Evolutionary conservation across 2,113 vertebrate species (phyloP).

Genomic region (Odontophorus gujanensis): DNA sequence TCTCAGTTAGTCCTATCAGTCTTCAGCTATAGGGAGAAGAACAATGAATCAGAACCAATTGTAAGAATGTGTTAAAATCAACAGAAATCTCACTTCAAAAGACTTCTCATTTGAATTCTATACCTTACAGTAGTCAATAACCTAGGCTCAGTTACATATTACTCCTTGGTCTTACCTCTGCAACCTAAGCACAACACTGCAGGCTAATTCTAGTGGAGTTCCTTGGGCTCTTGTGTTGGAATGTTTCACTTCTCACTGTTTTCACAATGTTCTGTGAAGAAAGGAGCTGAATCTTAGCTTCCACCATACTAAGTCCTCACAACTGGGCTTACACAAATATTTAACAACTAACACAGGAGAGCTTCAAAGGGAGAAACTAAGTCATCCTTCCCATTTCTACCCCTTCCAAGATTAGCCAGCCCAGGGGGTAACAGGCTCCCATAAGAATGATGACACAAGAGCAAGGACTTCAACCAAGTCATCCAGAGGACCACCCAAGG

Average conservation of each 20-base stretch:
- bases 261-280: background rate
- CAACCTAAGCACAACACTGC: background rate
- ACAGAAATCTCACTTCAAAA: background rate
- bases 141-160: background rate
- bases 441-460: background rate
- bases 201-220: rapidly evolving
- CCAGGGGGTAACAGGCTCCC: rapidly evolving
- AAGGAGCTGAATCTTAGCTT: background rate
- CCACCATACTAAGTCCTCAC: background rate
- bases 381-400: background rate
- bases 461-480: background rate
- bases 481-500: background rate
- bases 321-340: background rate
- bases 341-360: background rate
- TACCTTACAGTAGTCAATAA: background rate
- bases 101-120: background rate
- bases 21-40: background rate
- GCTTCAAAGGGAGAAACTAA: background rate
- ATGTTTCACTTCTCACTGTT: background rate
- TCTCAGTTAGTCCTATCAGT: background rate
- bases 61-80: rapidly evolving
- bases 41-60: background rate
- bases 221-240: background rate
- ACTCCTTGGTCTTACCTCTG: background rate
- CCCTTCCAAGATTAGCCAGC: background rate